phyloP scores from a whole-genome alignment of 2,797 vertebrate species.

The Anas bernieri region DNA sequence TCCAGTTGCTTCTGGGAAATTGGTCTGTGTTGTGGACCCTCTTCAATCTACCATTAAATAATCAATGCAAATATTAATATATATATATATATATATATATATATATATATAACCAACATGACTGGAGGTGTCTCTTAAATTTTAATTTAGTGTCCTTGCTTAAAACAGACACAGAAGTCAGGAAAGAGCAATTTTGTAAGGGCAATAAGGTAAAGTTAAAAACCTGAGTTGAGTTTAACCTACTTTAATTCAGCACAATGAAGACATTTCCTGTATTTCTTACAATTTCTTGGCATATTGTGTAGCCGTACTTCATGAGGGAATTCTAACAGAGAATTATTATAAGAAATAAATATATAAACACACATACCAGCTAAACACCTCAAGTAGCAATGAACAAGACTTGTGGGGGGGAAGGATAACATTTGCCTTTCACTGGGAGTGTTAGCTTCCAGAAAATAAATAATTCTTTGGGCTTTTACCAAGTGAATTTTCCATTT shows the following conservation, averaged over 20 bases:
- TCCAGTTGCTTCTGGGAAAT: not conserved
- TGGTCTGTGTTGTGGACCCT: not conserved
- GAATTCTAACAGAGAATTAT: not conserved
- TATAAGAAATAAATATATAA: not conserved
- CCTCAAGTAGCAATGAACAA: not conserved
- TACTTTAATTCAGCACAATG: not conserved
- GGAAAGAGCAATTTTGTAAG: not conserved
- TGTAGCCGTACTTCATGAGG: not conserved
- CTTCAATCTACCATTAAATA: not conserved
- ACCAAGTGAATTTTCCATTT: conserved; percentile 65
- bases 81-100: not conserved
- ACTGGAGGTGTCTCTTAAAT: not conserved
- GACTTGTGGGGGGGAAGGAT: not conserved
- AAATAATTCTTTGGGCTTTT: conserved; percentile 53
- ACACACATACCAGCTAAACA: not conserved
- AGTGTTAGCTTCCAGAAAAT: conserved; percentile 39
- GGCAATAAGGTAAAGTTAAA: not conserved
- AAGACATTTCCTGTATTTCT: not conserved
- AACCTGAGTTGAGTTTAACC: not conserved
- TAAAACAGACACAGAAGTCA: not conserved
- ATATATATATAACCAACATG: not conserved
- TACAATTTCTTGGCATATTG: not conserved
- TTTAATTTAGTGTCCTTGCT: not conserved
- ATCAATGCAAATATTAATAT: not conserved
- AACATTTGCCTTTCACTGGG: conserved; percentile 14